These are phyloP conservation scores for Mus spicilegus DNA, from an alignment of 2,113 vertebrate genomes.

Conservation along the genomic window DNA sequence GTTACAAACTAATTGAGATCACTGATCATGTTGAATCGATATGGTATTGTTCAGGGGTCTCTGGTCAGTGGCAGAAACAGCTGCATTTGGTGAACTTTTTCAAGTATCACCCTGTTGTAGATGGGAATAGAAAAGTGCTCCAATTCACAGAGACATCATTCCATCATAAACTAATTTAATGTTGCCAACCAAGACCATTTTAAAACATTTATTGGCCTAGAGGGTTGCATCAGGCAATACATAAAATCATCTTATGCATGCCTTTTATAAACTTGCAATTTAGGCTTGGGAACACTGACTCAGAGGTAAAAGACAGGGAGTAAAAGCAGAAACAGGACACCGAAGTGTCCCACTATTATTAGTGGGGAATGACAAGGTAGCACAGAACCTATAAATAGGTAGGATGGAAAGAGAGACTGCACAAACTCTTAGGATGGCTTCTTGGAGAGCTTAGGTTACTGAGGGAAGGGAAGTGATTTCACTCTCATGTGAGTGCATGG, in stretches of 20 bases:
- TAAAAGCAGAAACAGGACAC: slow-evolving; percentile 42
- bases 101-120: neutral
- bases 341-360: neutral
- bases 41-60: neutral
- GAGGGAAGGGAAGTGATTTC: slow-evolving; percentile 37
- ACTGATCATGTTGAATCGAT: neutral
- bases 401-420: neutral
- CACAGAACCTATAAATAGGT: neutral
- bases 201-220: slow-evolving; percentile 40
- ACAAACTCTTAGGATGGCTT: slow-evolving; percentile 40
- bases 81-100: slow-evolving; percentile 30
- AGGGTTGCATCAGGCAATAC: neutral
- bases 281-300: slow-evolving; percentile 49
- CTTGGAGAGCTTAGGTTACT: slow-evolving; percentile 33
- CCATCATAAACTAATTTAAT: slow-evolving; percentile 51
- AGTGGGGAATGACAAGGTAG: slow-evolving; percentile 11
- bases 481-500: neutral
- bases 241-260: slow-evolving; percentile 24
- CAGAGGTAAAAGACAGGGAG: slow-evolving; percentile 9
- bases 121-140: slow-evolving; percentile 32
- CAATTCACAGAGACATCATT: slow-evolving; percentile 28
- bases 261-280: slow-evolving; percentile 44
- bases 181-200: slow-evolving; percentile 28
- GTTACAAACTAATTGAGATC: neutral
- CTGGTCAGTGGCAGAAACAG: neutral